These are phyloP conservation scores for Botia almorhae DNA, from an alignment of 2,797 vertebrate genomes.

Conservation along the genomic window DNA sequence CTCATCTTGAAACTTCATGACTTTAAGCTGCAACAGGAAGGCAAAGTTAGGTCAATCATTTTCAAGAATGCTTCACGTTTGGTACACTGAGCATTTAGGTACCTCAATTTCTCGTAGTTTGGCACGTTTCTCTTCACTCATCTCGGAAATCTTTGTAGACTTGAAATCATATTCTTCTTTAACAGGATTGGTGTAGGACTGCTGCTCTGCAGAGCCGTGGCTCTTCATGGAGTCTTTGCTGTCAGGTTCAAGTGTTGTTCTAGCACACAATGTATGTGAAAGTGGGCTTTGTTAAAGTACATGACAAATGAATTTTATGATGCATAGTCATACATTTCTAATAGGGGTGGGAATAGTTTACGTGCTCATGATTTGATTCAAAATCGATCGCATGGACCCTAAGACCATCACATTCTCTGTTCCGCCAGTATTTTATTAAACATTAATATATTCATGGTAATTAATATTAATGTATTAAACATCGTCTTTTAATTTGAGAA, in stretches of 20 bases:
- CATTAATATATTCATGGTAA: too few species aligned
- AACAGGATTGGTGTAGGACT: slow-evolving; percentile 87
- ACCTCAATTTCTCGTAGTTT: slow-evolving; percentile 99
- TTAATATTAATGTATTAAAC: too few species aligned
- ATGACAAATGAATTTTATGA: neutral
- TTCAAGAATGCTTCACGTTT: neutral
- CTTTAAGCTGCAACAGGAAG: slow-evolving; percentile 86
- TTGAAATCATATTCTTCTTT: slow-evolving; percentile 91
- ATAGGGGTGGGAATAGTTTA: too few species aligned
- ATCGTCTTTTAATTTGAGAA: too few species aligned
- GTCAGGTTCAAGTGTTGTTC: slow-evolving; percentile 31
- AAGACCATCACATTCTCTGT: too few species aligned
- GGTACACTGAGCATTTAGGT: neutral
- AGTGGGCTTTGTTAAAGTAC: neutral
- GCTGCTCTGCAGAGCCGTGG: slow-evolving; percentile 87
- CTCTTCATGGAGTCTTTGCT: slow-evolving; percentile 83
- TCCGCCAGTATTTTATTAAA: too few species aligned
- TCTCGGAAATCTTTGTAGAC: slow-evolving; percentile 87
- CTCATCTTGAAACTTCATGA: slow-evolving; percentile 99
- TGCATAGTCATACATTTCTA: neutral
- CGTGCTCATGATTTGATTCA: too few species aligned
- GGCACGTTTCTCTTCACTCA: slow-evolving; percentile 95
- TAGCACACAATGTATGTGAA: slow-evolving; percentile 7
- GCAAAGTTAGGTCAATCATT: neutral
- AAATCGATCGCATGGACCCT: too few species aligned